These are phyloP conservation scores for Neoniphon sammara DNA, from an alignment of 2,797 vertebrate genomes.

Conservation along the genomic window DNA sequence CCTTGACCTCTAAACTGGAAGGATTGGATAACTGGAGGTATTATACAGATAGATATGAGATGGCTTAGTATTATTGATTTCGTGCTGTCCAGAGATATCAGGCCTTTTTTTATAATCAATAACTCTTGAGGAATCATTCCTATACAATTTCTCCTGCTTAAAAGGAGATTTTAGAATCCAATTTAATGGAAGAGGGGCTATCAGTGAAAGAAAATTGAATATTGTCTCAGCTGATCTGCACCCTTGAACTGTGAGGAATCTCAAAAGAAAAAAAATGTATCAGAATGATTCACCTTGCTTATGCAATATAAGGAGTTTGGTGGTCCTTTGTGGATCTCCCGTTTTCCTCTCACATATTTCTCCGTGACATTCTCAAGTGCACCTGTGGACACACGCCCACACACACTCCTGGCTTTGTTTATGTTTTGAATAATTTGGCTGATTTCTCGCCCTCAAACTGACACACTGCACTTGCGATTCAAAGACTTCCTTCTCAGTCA, in stretches of 20 bases:
- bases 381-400: too few species aligned
- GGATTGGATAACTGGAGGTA: conserved; percentile 65
- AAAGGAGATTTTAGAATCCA: conserved; percentile 68
- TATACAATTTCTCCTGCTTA: conserved; percentile 60
- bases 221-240: conserved; percentile 41
- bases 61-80: conserved; percentile 71
- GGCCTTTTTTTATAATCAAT: conserved; percentile 69
- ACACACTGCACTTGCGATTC: too few species aligned
- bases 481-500: too few species aligned
- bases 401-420: too few species aligned
- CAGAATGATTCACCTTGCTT: conserved; percentile 32
- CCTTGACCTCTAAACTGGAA: conserved; percentile 74
- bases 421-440: too few species aligned
- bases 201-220: conserved; percentile 46
- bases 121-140: conserved; percentile 55
- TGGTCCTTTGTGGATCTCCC: neutral
- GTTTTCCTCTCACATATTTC: too few species aligned
- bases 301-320: conserved; percentile 10
- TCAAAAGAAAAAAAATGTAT: conserved; percentile 3
- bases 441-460: too few species aligned
- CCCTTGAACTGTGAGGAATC: conserved; percentile 31
- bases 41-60: conserved; percentile 67
- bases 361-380: too few species aligned
- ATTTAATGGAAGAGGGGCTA: conserved; percentile 51
- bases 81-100: conserved; percentile 64